A percentile compares a stretch with the other conserved stretches of the same genome.
These are phyloP conservation scores for Streptopelia turtur DNA, from an alignment of 2,797 vertebrate genomes.

Conservation along the genomic window DNA sequence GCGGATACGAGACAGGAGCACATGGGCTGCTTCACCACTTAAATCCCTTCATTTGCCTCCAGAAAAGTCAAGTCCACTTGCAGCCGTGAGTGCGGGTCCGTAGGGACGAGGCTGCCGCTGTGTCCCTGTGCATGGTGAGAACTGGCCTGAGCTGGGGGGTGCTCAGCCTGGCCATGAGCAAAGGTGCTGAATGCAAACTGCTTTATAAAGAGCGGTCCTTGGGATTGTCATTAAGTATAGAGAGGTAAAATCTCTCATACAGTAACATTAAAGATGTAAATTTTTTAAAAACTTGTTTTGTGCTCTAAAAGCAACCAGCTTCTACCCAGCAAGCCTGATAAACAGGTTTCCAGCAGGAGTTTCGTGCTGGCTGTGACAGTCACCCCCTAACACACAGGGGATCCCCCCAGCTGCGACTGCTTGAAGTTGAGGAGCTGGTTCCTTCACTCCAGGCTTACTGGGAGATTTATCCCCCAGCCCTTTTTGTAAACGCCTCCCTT, in stretches of 20 bases:
- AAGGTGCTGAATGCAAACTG: background rate
- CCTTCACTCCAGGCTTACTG: background rate
- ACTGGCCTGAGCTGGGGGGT: background rate
- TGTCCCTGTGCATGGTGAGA: background rate
- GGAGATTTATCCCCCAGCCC: background rate
- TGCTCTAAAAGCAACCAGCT: background rate
- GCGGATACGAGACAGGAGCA: background rate
- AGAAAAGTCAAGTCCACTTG: background rate
- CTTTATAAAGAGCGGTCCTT: background rate
- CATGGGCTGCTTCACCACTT: fast-evolving
- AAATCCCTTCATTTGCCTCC: background rate
- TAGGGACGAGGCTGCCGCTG: background rate
- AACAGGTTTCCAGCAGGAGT: background rate
- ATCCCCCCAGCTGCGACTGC: too few relatives aligned
- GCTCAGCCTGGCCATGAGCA: background rate
- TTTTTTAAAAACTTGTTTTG: background rate
- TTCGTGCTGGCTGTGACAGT: background rate
- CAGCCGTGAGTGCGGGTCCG: background rate
- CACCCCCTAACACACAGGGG: background rate
- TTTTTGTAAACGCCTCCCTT: background rate
- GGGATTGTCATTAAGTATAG: background rate
- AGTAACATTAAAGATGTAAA: background rate
- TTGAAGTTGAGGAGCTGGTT: background rate
- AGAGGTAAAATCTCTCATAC: background rate
- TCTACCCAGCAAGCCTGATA: background rate